Evolutionary conservation across 1,140 invertebrate species (phyloP), one percentile per base, ranked within the genome.

Genomic region (Amyelois transitella): DNA sequence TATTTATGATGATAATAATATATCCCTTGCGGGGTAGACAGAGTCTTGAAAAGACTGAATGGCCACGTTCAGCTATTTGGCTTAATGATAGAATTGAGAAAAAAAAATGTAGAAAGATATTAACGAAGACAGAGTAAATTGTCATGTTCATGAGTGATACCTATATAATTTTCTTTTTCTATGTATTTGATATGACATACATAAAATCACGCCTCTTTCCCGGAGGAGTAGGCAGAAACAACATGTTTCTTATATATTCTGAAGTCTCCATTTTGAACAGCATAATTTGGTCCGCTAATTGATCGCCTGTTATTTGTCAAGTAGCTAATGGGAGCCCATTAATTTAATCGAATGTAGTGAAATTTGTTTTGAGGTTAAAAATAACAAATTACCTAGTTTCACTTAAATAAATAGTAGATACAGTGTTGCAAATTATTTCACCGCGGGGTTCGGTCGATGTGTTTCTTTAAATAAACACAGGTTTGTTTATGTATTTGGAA

Each of bases 381-480:
- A 38, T 38, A 38, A 12, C n/a, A 14, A 48, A 12, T 45, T 18
- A 45, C 8, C 18, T 45, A 45, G 43, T 45, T 48, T 21, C 6
- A 48, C 12, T 21, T 21, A 20, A 22, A 48, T 20, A 48, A 48
- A 48, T 48, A 45, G 8, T 12, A 50, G 43, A 14, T 54, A 65
- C 51, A 65, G 38, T 57, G 55, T 71, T 61, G 57, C 62, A 54
- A 66, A 64, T 48, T 47, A 64, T 45, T 43, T 44, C 45, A 53
- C 52, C 49, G 17, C 53, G 47, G 67, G 64, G 74, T 64, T 61
- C 60, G 51, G 55, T 68, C 66, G 62, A 67, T 67, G 62, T 62
- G 65, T 67, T 75, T 80, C 74, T 69, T 81, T 82, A 82, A 82
- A 82, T 82, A 86, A 84, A 88, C 79, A 83, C 55, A 43, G 54